A percentile compares a stretch with the other conserved stretches of the same genome.
Evolutionary conservation across 2,113 vertebrate genomes (phyloP).

Genomic region (Tetrax tetrax): DNA sequence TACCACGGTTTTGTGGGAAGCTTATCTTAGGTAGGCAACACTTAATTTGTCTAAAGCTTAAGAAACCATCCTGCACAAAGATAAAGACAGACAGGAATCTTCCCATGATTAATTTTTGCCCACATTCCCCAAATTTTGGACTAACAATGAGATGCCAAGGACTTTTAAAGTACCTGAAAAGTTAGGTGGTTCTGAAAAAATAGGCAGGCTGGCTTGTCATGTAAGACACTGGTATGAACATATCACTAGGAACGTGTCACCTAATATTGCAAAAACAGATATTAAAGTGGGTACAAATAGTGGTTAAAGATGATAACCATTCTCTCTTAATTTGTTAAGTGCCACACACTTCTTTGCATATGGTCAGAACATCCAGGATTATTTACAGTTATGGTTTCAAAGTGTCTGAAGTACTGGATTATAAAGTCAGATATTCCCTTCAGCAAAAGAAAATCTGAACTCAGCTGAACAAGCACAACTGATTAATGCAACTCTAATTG

Average conservation of each 20-base stretch:
- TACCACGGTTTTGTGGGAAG: background rate
- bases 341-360: background rate
- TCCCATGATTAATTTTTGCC: background rate
- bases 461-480: slow-evolving; percentile 43
- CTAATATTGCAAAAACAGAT: background rate
- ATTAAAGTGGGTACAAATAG: background rate
- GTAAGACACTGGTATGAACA: background rate
- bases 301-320: background rate
- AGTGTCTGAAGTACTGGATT: background rate
- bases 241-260: background rate
- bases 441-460: slow-evolving; percentile 51
- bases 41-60: background rate
- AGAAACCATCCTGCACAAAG: background rate
- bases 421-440: background rate
- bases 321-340: background rate
- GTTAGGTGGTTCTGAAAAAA: background rate
- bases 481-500: slow-evolving; percentile 57
- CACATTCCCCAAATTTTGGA: background rate
- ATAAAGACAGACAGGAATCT: background rate
- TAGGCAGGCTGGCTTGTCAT: background rate
- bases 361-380: background rate
- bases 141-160: background rate
- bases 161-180: background rate
- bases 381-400: slow-evolving; percentile 31
- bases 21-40: background rate